Base-by-base conservation (phyloP, 2,113 vertebrate species). In the Bucco capensis region DNA sequence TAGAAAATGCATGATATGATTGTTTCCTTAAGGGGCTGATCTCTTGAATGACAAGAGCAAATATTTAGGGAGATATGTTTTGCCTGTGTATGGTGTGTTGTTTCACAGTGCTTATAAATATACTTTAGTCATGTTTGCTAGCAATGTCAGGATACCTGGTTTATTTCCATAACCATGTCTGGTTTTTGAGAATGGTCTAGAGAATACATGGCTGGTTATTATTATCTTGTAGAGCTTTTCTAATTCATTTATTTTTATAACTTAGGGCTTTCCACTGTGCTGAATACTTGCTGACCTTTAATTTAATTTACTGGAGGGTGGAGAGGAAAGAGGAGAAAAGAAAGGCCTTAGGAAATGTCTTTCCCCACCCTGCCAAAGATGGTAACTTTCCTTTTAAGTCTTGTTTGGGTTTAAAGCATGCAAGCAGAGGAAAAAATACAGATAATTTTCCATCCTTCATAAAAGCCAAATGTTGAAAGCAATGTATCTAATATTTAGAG, bases 301-400 rank as follows among this genome's bases (percentile, higher is more conserved):
- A 88, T 92, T 89, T 83, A 23, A 31, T 82, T 87, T 91, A 85
- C 50, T 85, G n/a, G 56, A 94, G 85, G 82, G 76, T 86, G 89
- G 91, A 23, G 88, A 87, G 91, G 94, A 91, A 90, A 87, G 62
- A 87, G 67, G 62, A 86, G 70, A 65, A 93, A 94, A 93, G 83
- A 87, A 91, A 92, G 54, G 53, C 62, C 19, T 87, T 84, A 94
- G 89, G 81, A 96, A 95, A 93, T 94, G 74, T 50, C 67, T 94
- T 92, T 94, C 37, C 50, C 81, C 71, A 61, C 87, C 67, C 91
- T 93, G 54, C 35, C 72, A 28, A 95, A 83, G 77, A 61, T 78
- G 80, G 85, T 83, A 75, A 53, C 53, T 86, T 89, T 82, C 46
- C 58, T 30, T 61, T 17, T 46, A 79, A 53, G 7, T 82, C 28